Percentiles rank a stretch among this genome's conserved stretches.
phyloP scores from a whole-genome alignment of 2,113 vertebrate species.

The Hippocampus abdominalis region DNA sequence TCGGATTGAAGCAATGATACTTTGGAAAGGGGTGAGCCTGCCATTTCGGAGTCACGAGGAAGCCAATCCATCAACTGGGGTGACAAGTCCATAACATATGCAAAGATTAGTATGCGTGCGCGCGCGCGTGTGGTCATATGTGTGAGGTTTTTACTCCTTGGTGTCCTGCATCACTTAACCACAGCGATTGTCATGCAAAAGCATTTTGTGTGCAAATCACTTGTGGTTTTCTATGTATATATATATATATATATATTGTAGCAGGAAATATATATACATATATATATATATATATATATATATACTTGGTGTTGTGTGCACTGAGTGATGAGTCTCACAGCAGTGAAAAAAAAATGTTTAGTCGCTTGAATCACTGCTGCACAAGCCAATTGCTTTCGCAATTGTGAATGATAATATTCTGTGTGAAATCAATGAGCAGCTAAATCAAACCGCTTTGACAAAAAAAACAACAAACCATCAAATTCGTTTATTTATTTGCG shows the following conservation, averaged over 20 bases:
- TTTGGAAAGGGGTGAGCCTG: slow-evolving; percentile 16
- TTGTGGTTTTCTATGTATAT: background rate
- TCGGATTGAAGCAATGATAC: slow-evolving; percentile 42
- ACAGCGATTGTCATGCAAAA: background rate
- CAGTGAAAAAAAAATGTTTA: slow-evolving; percentile 19
- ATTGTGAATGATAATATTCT: slow-evolving; percentile 26
- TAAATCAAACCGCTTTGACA: slow-evolving; percentile 20
- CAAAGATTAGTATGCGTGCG: slow-evolving; percentile 18
- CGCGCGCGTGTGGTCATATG: background rate
- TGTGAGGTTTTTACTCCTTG: too few species aligned
- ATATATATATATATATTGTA: background rate
- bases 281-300: background rate
- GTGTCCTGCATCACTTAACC: background rate
- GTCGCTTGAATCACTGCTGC: slow-evolving; percentile 26
- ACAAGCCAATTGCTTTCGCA: slow-evolving; percentile 13
- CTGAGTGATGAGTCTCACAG: background rate
- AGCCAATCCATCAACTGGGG: slow-evolving; percentile 19
- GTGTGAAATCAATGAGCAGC: slow-evolving; percentile 37
- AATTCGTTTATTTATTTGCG: slow-evolving; percentile 25
- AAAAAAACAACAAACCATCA: slow-evolving; percentile 4
- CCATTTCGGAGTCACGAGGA: slow-evolving; percentile 6
- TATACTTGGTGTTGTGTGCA: background rate
- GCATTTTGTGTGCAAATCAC: background rate
- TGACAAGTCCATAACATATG: slow-evolving; percentile 35
- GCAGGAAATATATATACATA: background rate